Percentiles rank a stretch among this genome's conserved stretches.
phyloP scores from a whole-genome alignment of 2,113 vertebrate species.

The Budorcas taxicolor region DNA sequence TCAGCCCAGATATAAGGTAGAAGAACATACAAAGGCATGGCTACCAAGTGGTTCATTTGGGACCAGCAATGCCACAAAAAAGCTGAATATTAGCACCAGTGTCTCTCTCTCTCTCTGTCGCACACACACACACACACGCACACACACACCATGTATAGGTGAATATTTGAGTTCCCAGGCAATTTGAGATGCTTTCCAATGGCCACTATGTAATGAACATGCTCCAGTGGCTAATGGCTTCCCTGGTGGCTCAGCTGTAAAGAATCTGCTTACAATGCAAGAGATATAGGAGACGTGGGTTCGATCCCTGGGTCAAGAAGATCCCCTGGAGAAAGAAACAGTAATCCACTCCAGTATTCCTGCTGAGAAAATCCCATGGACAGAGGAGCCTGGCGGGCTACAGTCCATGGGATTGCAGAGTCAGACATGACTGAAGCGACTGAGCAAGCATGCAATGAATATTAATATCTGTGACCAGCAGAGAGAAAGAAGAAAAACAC shows the following conservation, averaged over 20 bases:
- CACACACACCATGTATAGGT: not conserved
- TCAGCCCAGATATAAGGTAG: not conserved
- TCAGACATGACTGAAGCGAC: not conserved
- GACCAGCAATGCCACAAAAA: not conserved
- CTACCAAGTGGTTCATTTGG: not conserved
- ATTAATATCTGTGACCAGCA: not conserved
- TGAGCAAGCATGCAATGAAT: not conserved
- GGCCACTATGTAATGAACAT: not conserved
- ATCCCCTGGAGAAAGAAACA: not conserved
- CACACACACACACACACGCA: not conserved
- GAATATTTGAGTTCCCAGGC: not conserved
- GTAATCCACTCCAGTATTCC: not conserved
- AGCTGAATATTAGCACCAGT: not conserved
- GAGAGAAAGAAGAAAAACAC: not conserved
- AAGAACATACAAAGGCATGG: not conserved
- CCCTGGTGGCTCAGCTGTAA: not conserved
- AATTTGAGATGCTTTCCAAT: not conserved
- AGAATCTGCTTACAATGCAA: not conserved
- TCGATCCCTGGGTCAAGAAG: not conserved
- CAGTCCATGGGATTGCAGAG: not conserved
- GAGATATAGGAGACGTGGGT: not conserved
- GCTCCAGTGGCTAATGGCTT: not conserved
- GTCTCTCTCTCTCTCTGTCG: not conserved
- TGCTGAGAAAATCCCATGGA: not conserved
- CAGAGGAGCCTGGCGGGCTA: not conserved